Percentiles rank a stretch among this genome's conserved stretches.
These are phyloP conservation scores for Arrhopalites spinosus DNA, from an alignment of 2,888 invertebrate species.

Conservation along the genomic window DNA sequence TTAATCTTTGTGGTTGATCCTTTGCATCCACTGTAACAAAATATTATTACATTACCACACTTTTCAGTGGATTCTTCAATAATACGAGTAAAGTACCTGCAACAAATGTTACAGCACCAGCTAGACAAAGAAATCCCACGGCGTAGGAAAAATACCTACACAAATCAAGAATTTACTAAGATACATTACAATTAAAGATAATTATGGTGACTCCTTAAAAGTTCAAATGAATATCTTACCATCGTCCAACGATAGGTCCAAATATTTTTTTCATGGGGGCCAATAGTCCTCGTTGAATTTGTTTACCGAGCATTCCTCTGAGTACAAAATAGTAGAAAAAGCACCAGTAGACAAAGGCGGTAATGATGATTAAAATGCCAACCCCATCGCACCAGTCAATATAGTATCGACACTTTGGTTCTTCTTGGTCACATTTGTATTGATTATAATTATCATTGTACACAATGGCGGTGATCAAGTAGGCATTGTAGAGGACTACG, in stretches of 20 bases:
- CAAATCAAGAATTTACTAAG: not conserved
- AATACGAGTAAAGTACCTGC: too few species aligned
- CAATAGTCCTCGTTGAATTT: conserved; percentile 42
- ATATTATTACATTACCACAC: too few species aligned
- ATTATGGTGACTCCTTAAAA: too few species aligned
- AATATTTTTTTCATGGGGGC: conserved; percentile 17
- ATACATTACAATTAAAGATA: not conserved
- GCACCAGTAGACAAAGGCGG: conserved; percentile 67
- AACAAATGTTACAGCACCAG: conserved; percentile 66
- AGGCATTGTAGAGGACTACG: conserved; percentile 47
- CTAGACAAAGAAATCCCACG: conserved; percentile 57
- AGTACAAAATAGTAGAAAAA: conserved; percentile 69
- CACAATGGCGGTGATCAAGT: conserved; percentile 46
- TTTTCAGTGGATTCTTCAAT: too few species aligned
- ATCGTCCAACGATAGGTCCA: conserved; percentile 9
- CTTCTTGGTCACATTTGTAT: not conserved
- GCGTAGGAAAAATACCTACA: conserved; percentile 30
- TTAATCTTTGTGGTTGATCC: conserved; percentile 66
- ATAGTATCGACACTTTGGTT: too few species aligned
- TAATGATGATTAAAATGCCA: conserved; percentile 72
- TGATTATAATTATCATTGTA: conserved; percentile 40
- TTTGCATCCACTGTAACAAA: conserved; percentile 70
- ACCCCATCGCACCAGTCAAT: conserved; percentile 68
- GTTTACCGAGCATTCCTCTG: conserved; percentile 65
- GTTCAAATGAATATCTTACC: too few species aligned